These are phyloP conservation scores for Mus caroli DNA, from an alignment of 2,797 vertebrate genomes.

Conservation along the genomic window DNA sequence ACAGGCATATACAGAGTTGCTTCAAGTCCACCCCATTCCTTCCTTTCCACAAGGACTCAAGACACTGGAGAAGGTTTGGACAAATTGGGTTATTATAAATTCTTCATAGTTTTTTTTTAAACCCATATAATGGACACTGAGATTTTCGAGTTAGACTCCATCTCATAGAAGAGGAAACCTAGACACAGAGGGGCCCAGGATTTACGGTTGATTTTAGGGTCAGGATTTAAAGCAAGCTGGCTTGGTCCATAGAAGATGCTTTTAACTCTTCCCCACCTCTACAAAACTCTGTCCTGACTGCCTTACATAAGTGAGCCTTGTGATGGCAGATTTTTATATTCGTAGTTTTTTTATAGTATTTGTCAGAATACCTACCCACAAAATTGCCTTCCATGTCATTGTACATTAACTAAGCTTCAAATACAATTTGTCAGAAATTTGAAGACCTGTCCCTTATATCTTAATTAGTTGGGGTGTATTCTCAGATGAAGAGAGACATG, in stretches of 20 bases:
- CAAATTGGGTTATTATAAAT: conserved; percentile 9
- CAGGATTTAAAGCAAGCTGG: background rate
- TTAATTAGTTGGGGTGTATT: background rate
- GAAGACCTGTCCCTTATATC: background rate
- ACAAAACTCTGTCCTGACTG: background rate
- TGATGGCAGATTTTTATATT: conserved; percentile 16
- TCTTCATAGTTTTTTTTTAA: conserved; percentile 28
- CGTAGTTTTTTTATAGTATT: background rate
- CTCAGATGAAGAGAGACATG: background rate
- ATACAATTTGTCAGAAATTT: conserved; percentile 49
- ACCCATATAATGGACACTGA: background rate
- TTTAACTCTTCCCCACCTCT: background rate
- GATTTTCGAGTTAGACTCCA: background rate
- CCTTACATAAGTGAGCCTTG: background rate
- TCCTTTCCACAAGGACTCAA: conserved; percentile 42
- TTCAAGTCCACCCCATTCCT: conserved; percentile 53
- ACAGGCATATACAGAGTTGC: conserved; percentile 7
- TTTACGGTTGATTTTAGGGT: background rate
- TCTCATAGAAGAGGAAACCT: conserved; percentile 26
- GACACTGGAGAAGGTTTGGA: conserved; percentile 3
- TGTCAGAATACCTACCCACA: conserved; percentile 30
- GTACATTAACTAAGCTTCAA: conserved; percentile 15
- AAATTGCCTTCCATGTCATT: conserved; percentile 20
- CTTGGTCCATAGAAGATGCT: background rate
- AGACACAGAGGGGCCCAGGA: background rate